Conservation (phyloP, 2,888 invertebrate genomes). For the Drosophila vallismaia region DNA sequence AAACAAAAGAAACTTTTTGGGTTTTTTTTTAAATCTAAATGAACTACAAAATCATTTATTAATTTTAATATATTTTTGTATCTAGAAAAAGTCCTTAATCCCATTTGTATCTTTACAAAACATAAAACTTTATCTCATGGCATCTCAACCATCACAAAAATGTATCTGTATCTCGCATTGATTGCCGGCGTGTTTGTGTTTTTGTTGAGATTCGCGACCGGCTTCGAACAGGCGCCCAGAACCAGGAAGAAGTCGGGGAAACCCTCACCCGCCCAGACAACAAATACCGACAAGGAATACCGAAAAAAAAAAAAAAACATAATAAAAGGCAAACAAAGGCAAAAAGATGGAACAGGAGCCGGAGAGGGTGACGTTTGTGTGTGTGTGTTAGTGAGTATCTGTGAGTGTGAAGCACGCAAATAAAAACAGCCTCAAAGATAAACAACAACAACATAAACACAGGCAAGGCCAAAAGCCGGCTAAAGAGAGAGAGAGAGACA, state of each 20-base stretch:
- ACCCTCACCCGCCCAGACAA: slow-evolving; percentile 4
- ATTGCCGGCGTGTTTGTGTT: slow-evolving; percentile 70
- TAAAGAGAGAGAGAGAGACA: slow-evolving; percentile 21
- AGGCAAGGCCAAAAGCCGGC: slow-evolving; percentile 39
- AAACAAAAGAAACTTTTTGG: slow-evolving; percentile 3
- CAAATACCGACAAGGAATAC: slow-evolving; percentile 20
- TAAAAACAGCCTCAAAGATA: slow-evolving; percentile 72
- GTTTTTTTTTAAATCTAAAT: no score
- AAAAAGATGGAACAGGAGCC: slow-evolving; percentile 35
- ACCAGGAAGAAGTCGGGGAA: slow-evolving; percentile 26
- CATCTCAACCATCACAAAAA: no score
- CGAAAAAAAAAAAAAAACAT: slow-evolving; percentile 21
- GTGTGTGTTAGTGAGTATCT: slow-evolving; percentile 5
- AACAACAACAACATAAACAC: slow-evolving; percentile 63
- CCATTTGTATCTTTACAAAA: no score
- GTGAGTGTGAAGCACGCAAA: slow-evolving; percentile 52
- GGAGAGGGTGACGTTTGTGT: slow-evolving; percentile 36
- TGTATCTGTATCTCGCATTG: slow-evolving; percentile 7
- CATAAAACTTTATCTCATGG: not conserved
- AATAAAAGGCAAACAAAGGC: slow-evolving; percentile 29
- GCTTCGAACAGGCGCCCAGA: slow-evolving; percentile 73
- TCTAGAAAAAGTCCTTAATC: not conserved
- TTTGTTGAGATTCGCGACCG: slow-evolving; percentile 78
- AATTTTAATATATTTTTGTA: no score
- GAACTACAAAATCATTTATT: no score